Conservation (phyloP, 2,888 invertebrate genomes). For the Hydropsyche betteni region DNA sequence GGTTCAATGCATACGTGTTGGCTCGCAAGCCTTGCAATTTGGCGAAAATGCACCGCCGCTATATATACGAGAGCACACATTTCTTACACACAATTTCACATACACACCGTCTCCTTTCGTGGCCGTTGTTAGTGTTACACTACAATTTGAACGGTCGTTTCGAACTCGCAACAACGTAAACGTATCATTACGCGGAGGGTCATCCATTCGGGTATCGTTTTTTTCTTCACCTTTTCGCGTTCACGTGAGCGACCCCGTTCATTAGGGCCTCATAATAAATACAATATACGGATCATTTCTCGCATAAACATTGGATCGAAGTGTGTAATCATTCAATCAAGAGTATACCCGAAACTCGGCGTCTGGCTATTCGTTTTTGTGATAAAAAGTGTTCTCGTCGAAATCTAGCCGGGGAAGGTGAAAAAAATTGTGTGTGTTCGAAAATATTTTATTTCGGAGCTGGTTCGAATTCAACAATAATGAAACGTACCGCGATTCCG, state of each 20-base stretch:
- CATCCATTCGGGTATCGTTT: background rate
- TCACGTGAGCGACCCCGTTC: conserved; percentile 28
- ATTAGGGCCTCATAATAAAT: conserved; percentile 30
- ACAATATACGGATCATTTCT: conserved; percentile 30
- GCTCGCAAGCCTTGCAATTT: conserved; percentile 8
- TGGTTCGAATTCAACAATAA: too few species aligned
- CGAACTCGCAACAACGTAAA: conserved; percentile 28
- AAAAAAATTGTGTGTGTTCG: too few species aligned
- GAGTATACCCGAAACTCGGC: background rate
- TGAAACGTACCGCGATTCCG: too few species aligned
- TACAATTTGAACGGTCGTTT: conserved; percentile 28
- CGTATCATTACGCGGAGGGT: conserved; percentile 21
- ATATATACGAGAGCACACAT: background rate
- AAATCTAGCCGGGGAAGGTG: too few species aligned
- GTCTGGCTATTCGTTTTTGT: background rate
- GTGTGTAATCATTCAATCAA: conserved; percentile 34
- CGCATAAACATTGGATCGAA: conserved; percentile 8
- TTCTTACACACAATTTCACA: background rate
- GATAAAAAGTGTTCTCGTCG: too few species aligned
- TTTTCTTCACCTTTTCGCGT: conserved; percentile 5
- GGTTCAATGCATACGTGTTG: background rate
- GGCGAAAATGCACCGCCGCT: conserved; percentile 17
- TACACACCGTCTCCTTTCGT: background rate
- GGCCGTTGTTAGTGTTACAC: conserved; percentile 28
- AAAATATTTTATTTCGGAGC: too few species aligned